Conservation (phyloP, 1,140 invertebrate species). For the Leguminivora glycinivorella region DNA sequence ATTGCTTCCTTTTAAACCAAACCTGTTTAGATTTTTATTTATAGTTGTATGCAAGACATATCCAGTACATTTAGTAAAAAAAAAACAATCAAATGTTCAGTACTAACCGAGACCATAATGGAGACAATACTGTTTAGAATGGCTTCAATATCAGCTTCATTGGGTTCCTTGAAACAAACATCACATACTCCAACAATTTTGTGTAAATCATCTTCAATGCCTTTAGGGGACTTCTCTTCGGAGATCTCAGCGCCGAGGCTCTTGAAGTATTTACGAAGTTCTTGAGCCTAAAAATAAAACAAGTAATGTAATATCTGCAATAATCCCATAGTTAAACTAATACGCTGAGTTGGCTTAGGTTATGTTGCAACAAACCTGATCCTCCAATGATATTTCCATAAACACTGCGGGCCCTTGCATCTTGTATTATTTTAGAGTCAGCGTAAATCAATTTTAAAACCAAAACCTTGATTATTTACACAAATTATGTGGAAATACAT, state of each 20-base stretch:
- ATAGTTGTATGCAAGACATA: not conserved
- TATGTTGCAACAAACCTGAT: constrained; percentile 82
- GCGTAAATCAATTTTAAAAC: constrained; percentile 30
- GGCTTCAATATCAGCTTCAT: constrained; percentile 89
- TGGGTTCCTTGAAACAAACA: constrained; percentile 92
- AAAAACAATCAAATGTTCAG: constrained; percentile 9
- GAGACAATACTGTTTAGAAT: constrained; percentile 95
- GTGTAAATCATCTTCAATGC: constrained; percentile 95
- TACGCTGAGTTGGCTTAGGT: constrained; percentile 43
- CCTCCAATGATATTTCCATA: constrained; percentile 89
- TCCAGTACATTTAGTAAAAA: not conserved
- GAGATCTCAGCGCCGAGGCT: constrained; percentile 94
- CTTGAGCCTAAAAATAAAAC: constrained; percentile 85
- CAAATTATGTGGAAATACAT: constrained; percentile 26
- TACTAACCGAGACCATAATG: constrained; percentile 91
- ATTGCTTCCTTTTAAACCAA: no score
- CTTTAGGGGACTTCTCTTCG: constrained; percentile 92
- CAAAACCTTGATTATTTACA: constrained; percentile 16
- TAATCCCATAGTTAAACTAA: constrained; percentile 3
- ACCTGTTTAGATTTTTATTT: not conserved
- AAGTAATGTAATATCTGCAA: constrained; percentile 34
- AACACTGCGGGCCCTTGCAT: constrained; percentile 90
- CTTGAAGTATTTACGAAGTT: constrained; percentile 93
- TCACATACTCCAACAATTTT: constrained; percentile 97
- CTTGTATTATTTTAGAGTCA: constrained; percentile 38